Evolutionary conservation across 2,113 vertebrate species (phyloP).

Genomic region (Equus quagga): DNA sequence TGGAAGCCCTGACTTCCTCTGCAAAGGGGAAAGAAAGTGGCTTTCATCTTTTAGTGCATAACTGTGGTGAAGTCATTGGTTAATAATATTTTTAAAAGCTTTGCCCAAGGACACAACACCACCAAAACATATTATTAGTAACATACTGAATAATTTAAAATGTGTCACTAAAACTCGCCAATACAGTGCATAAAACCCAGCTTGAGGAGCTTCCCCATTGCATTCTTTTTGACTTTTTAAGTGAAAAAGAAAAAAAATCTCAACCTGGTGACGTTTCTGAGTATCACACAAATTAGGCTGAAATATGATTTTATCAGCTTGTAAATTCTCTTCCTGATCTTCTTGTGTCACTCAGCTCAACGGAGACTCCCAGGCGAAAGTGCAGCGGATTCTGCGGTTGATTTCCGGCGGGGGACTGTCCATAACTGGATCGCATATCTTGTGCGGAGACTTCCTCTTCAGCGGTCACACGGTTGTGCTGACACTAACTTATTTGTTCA

Average conservation of each 20-base stretch:
- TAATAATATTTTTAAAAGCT: conserved; percentile 79
- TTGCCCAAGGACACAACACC: conserved; percentile 68
- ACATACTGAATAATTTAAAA: conserved; percentile 73
- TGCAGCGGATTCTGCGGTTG: conserved; percentile 94
- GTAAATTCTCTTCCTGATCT: not conserved
- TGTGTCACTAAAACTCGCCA: not conserved
- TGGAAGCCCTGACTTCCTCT: not conserved
- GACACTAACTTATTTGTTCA: conserved; percentile 97
- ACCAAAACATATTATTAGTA: conserved; percentile 69
- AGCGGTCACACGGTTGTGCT: conserved; percentile 98
- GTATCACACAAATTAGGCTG: not conserved
- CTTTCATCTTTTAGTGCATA: conserved; percentile 52
- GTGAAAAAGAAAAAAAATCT: not conserved
- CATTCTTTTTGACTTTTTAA: not conserved
- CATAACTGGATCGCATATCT: conserved; percentile 96
- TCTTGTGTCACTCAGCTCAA: conserved; percentile 89
- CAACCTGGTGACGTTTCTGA: not conserved
- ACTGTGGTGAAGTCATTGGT: conserved; percentile 71
- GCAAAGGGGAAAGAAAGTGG: conserved; percentile 18
- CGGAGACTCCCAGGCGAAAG: conserved; percentile 95
- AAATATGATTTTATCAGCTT: not conserved
- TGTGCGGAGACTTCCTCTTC: conserved; percentile 98
- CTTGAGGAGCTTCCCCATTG: not conserved
- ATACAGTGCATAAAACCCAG: not conserved
- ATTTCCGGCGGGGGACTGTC: conserved; percentile 97